Percentiles rank a stretch among this genome's conserved stretches.
Conservation (phyloP, 2,113 vertebrate genomes). For the Willisornis vidua region DNA sequence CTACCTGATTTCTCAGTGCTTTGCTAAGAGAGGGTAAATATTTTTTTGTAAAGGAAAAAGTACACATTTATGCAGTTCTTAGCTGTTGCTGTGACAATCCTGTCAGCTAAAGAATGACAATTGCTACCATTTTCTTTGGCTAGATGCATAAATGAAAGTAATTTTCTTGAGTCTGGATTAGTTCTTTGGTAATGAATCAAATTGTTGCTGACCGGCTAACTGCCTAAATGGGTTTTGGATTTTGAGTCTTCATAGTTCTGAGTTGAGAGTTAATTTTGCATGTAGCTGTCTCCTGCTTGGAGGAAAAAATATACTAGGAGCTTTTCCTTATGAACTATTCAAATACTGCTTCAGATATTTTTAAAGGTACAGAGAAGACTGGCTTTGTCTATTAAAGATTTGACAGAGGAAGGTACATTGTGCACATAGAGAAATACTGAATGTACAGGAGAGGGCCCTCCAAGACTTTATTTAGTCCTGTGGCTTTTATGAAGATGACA, state of each 20-base stretch:
- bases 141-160: neutral
- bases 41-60: neutral
- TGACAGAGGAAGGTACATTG: slow-evolving; percentile 1
- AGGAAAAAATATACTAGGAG: neutral
- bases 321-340: neutral
- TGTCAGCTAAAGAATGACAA: neutral
- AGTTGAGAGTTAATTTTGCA: slow-evolving; percentile 6
- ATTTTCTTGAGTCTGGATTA: neutral
- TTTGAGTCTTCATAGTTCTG: neutral
- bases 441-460: slow-evolving; percentile 73
- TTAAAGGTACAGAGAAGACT: neutral
- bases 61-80: neutral
- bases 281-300: neutral
- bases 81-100: neutral
- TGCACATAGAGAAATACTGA: slow-evolving; percentile 31
- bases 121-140: neutral
- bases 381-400: neutral
- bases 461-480: slow-evolving; percentile 69
- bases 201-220: neutral
- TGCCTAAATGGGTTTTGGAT: neutral
- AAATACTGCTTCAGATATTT: neutral
- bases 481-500: slow-evolving; percentile 67
- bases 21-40: neutral
- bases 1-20: neutral
- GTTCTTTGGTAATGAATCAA: neutral